Percentiles rank a stretch among this genome's conserved stretches.
Evolutionary conservation across 2,888 invertebrate species (phyloP).

Genomic region (Drosophila meridiana): DNA sequence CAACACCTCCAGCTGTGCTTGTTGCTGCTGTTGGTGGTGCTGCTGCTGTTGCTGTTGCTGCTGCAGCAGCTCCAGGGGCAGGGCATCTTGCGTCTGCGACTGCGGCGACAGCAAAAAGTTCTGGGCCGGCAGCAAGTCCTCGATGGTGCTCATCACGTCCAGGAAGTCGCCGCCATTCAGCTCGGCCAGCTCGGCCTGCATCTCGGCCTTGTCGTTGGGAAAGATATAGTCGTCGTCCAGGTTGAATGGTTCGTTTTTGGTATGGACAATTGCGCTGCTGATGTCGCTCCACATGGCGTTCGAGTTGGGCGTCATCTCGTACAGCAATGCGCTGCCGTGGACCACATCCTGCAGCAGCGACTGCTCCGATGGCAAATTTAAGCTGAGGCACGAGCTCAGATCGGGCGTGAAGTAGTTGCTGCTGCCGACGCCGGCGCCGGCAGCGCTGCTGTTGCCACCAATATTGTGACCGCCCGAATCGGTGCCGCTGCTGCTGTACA

Average conservation of each 20-base stretch:
- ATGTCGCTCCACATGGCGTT: conserved; percentile 85
- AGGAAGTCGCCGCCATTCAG: conserved; percentile 92
- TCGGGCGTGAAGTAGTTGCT: conserved; percentile 73
- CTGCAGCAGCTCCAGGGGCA: conserved; percentile 82
- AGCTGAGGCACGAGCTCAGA: conserved; percentile 58
- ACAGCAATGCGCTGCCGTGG: conserved; percentile 66
- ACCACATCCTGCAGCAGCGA: conserved; percentile 54
- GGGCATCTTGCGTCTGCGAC: conserved; percentile 69
- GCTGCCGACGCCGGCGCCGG: conserved; percentile 29
- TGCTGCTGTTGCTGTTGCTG: conserved; percentile 54
- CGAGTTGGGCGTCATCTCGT: conserved; percentile 81
- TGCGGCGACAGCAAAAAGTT: conserved; percentile 81
- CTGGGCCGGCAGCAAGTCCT: conserved; percentile 87
- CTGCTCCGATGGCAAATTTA: conserved; percentile 60
- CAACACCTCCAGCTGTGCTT: conserved; percentile 64
- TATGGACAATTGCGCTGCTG: conserved; percentile 84
- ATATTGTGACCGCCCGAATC: conserved; percentile 18
- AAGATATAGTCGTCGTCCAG: conserved; percentile 96
- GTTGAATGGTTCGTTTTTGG: conserved; percentile 88
- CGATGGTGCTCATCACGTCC: conserved; percentile 92
- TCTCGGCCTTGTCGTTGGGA: conserved; percentile 94
- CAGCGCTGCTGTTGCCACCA: conserved; percentile 38
- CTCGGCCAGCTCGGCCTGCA: conserved; percentile 93
- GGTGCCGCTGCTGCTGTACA: conserved; percentile 64
- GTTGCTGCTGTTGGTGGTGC: conserved; percentile 65